Percentiles rank a stretch among this genome's conserved stretches.
Evolutionary conservation across 2,113 vertebrate genomes (phyloP).

Genomic region (Hipposideros armiger): DNA sequence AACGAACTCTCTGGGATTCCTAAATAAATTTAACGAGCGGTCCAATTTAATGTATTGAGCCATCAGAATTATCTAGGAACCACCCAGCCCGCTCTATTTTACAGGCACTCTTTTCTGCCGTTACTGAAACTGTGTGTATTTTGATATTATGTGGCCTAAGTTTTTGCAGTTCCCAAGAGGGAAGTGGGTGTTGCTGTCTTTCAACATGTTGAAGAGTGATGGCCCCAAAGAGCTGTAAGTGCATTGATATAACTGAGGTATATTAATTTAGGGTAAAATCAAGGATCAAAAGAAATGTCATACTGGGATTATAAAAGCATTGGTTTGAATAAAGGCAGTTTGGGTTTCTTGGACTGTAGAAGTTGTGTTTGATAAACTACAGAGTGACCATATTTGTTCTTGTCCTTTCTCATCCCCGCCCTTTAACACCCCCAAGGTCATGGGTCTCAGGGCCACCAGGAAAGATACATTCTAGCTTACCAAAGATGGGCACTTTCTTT

Average conservation of each 20-base stretch:
- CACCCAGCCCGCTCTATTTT: not conserved
- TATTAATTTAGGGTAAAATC: not conserved
- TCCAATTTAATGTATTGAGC: not conserved
- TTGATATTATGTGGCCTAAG: not conserved
- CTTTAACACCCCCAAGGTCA: not conserved
- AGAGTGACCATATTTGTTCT: not conserved
- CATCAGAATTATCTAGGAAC: not conserved
- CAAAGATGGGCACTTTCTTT: not conserved
- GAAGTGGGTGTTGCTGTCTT: not conserved
- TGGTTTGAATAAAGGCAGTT: not conserved
- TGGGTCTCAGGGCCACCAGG: not conserved
- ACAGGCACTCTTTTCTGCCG: not conserved
- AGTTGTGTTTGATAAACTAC: not conserved
- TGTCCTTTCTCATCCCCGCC: not conserved
- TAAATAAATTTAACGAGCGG: conserved; percentile 60
- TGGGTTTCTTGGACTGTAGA: not conserved
- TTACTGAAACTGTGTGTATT: not conserved
- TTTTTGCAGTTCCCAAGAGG: conserved; percentile 34
- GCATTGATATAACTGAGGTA: not conserved
- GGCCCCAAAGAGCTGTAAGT: not conserved
- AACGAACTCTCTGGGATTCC: conserved; percentile 47
- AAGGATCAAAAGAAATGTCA: not conserved
- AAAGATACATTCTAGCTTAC: not conserved
- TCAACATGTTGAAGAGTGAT: not conserved
- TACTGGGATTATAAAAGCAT: not conserved